Evolutionary conservation across 2,797 vertebrate species (phyloP).

Genomic region (Perodicticus potto): DNA sequence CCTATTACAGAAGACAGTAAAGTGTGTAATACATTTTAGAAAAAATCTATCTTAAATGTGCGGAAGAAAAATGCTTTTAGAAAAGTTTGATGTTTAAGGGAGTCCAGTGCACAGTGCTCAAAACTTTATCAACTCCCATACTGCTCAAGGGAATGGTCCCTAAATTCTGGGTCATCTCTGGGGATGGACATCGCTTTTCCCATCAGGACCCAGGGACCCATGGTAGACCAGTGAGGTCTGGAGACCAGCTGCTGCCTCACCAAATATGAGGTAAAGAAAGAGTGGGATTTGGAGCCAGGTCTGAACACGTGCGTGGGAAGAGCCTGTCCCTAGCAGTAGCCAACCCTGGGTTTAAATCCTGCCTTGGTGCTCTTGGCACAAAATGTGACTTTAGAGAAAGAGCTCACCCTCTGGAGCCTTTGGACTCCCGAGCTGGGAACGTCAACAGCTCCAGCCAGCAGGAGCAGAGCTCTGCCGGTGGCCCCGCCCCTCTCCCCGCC

Average conservation of each 20-base stretch:
- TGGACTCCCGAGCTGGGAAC: neutral
- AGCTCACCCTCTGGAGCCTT: neutral
- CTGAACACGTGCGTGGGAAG: neutral
- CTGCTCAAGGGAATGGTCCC: no score
- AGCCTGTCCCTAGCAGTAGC: neutral
- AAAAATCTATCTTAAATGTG: neutral
- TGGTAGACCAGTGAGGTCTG: neutral
- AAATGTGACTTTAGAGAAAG: neutral
- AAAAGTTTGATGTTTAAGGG: neutral
- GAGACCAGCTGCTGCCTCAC: neutral
- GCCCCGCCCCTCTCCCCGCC: neutral
- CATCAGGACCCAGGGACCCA: neutral
- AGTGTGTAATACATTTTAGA: neutral
- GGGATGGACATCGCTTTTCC: neutral
- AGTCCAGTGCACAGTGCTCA: neutral
- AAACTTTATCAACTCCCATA: neutral
- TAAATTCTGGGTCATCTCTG: neutral
- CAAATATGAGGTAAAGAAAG: neutral
- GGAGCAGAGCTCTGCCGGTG: neutral
- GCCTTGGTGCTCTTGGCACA: neutral
- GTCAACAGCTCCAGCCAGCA: rapidly evolving
- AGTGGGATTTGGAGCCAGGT: no score
- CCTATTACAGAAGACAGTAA: neutral
- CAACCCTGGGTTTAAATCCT: neutral
- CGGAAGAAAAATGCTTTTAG: neutral